phyloP scores from a whole-genome alignment of 2,888 invertebrate species.

The Brenthis daphne region DNA sequence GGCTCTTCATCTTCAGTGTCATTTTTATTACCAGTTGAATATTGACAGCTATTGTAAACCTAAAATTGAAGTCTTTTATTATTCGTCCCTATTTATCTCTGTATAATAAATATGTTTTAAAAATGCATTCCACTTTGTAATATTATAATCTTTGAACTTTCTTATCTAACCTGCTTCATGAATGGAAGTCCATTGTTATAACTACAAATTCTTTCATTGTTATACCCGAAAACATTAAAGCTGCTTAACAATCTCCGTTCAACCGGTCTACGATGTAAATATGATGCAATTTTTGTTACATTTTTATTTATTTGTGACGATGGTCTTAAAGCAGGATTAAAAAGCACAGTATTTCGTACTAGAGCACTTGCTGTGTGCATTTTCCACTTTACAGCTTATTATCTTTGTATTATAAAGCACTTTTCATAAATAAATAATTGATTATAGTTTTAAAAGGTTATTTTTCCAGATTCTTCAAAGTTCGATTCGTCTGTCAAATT shows the following conservation, averaged over 20 bases:
- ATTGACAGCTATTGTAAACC: slow-evolving; percentile 53
- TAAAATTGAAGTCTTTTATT: not conserved
- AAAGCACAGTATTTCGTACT: slow-evolving; percentile 60
- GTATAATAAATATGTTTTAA: no score
- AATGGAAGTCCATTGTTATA: slow-evolving; percentile 43
- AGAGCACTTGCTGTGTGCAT: slow-evolving; percentile 72
- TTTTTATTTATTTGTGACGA: slow-evolving; percentile 58
- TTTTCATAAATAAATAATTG: slow-evolving; percentile 54
- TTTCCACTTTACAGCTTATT: slow-evolving; percentile 37
- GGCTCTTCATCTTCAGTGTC: slow-evolving; percentile 68
- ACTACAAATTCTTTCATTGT: slow-evolving; percentile 51
- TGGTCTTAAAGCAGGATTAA: slow-evolving; percentile 60
- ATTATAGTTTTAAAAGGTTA: slow-evolving; percentile 57
- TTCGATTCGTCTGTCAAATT: slow-evolving; percentile 20
- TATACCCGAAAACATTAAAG: slow-evolving; percentile 30
- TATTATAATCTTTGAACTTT: not conserved
- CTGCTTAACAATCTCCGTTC: slow-evolving; percentile 43
- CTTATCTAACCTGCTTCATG: slow-evolving; percentile 31
- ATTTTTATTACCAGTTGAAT: slow-evolving; percentile 62
- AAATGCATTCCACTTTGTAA: not conserved
- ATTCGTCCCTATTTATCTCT: no score
- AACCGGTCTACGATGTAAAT: slow-evolving; percentile 54
- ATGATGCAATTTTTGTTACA: slow-evolving; percentile 75
- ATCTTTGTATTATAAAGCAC: slow-evolving; percentile 36
- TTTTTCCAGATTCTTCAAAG: slow-evolving; percentile 71